phyloP scores from a whole-genome alignment of 2,113 vertebrate genomes.

The Petaurus breviceps region DNA sequence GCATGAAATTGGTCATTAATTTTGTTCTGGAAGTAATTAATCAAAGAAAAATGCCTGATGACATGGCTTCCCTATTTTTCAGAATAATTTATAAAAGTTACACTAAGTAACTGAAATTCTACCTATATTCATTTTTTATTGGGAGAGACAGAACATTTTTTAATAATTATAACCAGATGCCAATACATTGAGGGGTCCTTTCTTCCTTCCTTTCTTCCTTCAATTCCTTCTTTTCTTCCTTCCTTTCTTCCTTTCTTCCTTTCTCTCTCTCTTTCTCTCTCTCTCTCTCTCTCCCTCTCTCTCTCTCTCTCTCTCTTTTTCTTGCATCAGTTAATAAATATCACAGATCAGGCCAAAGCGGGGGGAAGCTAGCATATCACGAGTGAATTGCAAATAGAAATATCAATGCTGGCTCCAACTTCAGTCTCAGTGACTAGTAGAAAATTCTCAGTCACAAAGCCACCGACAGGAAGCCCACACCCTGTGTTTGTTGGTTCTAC shows the following conservation, averaged over 20 bases:
- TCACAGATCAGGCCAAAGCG: not conserved
- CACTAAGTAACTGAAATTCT: conserved; percentile 35
- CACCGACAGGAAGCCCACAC: not conserved
- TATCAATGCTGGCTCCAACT: not conserved
- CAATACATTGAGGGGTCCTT: not conserved
- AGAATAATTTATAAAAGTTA: conserved; percentile 30
- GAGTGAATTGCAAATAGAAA: not conserved
- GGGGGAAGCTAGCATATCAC: not conserved
- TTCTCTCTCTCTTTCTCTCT: no score
- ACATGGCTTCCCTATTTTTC: not conserved
- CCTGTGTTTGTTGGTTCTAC: not conserved
- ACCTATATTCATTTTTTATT: conserved; percentile 28
- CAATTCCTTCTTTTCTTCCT: no score
- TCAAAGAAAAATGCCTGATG: not conserved
- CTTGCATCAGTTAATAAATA: not conserved
- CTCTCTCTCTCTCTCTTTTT: not conserved
- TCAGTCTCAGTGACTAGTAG: not conserved
- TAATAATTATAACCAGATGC: conserved; percentile 39
- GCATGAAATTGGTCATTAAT: conserved; percentile 16
- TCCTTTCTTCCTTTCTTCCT: no score
- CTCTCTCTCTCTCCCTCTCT: not conserved
- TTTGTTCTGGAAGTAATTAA: conserved; percentile 22
- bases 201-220: not conserved
- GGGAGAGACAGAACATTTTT: conserved; percentile 35
- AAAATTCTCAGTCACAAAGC: not conserved